Conservation (phyloP, 23 tunicate species). For the Styela plicata region DNA sequence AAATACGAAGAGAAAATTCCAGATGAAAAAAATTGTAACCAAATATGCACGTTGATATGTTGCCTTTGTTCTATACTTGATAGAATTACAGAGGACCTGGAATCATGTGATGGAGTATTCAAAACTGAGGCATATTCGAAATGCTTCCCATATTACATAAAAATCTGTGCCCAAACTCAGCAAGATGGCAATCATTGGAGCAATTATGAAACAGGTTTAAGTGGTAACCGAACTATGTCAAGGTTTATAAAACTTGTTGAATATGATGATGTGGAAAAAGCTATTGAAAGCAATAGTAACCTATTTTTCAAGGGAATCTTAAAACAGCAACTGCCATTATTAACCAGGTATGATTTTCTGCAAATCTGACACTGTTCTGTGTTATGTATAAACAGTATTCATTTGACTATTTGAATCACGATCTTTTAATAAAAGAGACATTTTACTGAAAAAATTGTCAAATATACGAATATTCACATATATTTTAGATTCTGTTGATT, state of each 20-base stretch:
- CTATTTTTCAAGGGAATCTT: neutral
- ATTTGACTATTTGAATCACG: no score
- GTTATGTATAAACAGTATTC: no score
- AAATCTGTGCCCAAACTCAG: neutral
- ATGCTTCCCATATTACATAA: neutral
- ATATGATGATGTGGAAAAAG: neutral
- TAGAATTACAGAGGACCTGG: neutral
- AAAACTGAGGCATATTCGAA: neutral
- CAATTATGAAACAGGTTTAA: neutral
- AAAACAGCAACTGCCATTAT: neutral
- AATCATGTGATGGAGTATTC: neutral
- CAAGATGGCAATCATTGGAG: neutral
- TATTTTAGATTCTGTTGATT: no score
- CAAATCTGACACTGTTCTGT: no score
- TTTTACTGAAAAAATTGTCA: no score
- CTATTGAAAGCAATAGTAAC: neutral
- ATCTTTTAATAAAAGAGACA: no score
- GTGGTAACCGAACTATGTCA: neutral
- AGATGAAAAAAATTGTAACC: neutral
- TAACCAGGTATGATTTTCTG: conserved; percentile 11
- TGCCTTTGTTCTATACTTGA: neutral
- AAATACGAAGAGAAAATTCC: neutral
- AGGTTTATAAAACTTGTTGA: neutral
- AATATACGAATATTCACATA: no score
- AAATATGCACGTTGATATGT: neutral